phyloP scores from a whole-genome alignment of 2,888 invertebrate genomes.

The Temnothorax unifasciatus region DNA sequence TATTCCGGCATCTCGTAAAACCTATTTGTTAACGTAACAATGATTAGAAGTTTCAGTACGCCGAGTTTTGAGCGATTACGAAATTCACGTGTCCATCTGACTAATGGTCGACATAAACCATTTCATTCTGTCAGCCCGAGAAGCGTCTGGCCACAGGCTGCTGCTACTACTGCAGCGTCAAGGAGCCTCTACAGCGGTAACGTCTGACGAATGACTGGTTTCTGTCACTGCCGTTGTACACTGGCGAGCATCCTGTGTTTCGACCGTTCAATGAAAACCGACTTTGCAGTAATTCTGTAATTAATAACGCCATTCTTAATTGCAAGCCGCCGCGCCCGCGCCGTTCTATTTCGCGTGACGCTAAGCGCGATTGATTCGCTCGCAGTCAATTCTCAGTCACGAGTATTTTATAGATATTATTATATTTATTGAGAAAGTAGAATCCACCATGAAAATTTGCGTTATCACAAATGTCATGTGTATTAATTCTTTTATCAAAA shows the following conservation, averaged over 20 bases:
- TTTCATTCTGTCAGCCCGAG: constrained; percentile 63
- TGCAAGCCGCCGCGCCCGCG: background rate
- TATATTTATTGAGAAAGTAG: background rate
- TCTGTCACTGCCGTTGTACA: constrained; percentile 71
- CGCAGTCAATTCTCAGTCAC: background rate
- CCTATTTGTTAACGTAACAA: constrained; percentile 8
- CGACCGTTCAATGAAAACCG: constrained; percentile 36
- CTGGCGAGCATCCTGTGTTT: constrained; percentile 28
- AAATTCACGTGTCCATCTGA: constrained; percentile 61
- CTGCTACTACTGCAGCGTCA: constrained; percentile 38
- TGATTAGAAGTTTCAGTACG: background rate
- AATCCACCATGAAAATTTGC: background rate
- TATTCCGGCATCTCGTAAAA: background rate
- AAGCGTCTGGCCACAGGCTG: constrained; percentile 31
- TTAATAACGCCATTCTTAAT: constrained; percentile 31
- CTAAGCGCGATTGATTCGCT: background rate
- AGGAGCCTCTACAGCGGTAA: constrained; percentile 33
- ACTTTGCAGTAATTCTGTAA: constrained; percentile 8
- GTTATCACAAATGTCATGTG: background rate
- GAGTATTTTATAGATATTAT: background rate
- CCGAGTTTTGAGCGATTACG: constrained; percentile 26
- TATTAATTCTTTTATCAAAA: background rate
- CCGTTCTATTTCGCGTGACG: background rate
- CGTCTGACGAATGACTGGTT: constrained; percentile 74
- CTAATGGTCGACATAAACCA: constrained; percentile 75